Evolutionary conservation across 2,797 vertebrate species (phyloP).

Genomic region (Pseudotriccus pelzelni): DNA sequence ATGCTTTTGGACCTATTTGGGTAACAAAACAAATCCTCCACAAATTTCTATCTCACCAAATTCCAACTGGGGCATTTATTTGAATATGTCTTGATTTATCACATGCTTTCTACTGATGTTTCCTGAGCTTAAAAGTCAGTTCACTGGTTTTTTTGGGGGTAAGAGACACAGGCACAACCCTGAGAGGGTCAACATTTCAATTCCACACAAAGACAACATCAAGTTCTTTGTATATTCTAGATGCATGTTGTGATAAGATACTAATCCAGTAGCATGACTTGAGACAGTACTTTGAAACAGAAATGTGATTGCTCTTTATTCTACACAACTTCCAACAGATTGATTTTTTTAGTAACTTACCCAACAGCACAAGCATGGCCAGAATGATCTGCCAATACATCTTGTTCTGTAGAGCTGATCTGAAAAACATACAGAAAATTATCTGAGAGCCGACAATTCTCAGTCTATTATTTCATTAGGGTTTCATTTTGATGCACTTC

Average conservation of each 20-base stretch:
- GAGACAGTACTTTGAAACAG: not conserved
- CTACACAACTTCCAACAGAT: not conserved
- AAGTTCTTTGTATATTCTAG: not conserved
- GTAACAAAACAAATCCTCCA: not conserved
- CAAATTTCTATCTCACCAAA: not conserved
- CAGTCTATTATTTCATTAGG: not conserved
- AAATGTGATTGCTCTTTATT: not conserved
- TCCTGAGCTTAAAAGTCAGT: not conserved
- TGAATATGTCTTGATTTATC: not conserved
- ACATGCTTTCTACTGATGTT: not conserved
- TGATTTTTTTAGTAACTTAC: slow-evolving; percentile 61
- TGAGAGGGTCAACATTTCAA: not conserved
- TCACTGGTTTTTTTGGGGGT: not conserved
- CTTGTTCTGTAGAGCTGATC: slow-evolving; percentile 41
- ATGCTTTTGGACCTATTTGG: not conserved
- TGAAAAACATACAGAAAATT: slow-evolving; percentile 45
- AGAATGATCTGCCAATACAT: slow-evolving; percentile 66
- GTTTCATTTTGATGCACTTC: not conserved
- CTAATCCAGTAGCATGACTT: not conserved
- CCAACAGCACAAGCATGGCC: slow-evolving; percentile 43
- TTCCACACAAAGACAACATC: not conserved
- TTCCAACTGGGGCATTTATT: not conserved
- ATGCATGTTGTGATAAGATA: not conserved
- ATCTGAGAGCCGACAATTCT: not conserved
- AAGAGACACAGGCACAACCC: not conserved